Conservation (phyloP, 2,113 vertebrate species). For the Sturnus vulgaris region DNA sequence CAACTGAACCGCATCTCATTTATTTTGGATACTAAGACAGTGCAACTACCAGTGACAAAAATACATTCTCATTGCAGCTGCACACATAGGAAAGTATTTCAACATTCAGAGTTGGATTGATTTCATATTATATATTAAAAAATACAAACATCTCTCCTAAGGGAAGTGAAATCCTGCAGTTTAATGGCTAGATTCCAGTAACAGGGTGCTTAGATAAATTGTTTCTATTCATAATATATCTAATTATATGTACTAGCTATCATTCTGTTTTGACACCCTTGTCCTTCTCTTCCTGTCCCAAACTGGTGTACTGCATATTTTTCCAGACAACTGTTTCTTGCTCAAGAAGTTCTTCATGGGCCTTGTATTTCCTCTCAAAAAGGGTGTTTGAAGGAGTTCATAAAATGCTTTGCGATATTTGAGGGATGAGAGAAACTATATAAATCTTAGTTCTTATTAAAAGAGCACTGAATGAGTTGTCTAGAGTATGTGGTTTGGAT, state of each 20-base stretch:
- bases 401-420: slow-evolving; percentile 27
- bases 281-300: neutral
- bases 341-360: neutral
- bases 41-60: neutral
- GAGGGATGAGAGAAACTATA: neutral
- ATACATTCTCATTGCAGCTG: neutral
- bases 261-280: neutral
- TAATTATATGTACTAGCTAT: neutral
- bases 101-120: neutral
- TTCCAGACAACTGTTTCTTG: neutral
- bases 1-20: neutral
- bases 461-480: slow-evolving; percentile 18
- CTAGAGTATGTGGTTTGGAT: neutral
- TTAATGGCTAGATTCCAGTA: neutral
- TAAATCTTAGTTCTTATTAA: slow-evolving; percentile 35
- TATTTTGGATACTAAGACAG: neutral
- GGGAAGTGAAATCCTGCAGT: neutral
- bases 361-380: neutral
- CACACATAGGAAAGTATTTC: neutral
- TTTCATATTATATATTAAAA: neutral
- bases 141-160: neutral
- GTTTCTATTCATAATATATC: neutral
- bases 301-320: neutral
- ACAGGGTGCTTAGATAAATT: neutral
- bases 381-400: neutral